Evolutionary conservation across 2,113 vertebrate species (phyloP).

Genomic region (Arvicanthis niloticus): DNA sequence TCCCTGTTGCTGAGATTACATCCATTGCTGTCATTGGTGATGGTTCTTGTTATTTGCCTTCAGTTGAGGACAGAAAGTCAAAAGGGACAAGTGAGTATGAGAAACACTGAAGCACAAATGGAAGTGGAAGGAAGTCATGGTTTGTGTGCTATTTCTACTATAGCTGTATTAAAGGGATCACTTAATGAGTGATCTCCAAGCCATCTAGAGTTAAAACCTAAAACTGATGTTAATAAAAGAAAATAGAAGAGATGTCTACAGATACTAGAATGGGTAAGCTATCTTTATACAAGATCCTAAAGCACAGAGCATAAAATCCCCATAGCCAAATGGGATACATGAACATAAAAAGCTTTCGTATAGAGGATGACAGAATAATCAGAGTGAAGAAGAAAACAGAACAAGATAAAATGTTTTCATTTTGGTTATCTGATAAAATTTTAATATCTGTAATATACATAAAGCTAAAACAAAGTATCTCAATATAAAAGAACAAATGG

Average conservation of each 20-base stretch:
- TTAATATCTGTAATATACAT: background rate
- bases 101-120: accelerated
- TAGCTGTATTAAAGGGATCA: accelerated
- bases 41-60: background rate
- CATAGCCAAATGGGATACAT: background rate
- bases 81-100: background rate
- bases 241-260: background rate
- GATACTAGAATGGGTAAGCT: background rate
- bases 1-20: background rate
- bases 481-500: background rate
- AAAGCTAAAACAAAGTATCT: background rate
- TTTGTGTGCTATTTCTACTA: background rate
- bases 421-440: too few species aligned
- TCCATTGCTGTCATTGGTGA: accelerated
- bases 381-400: background rate
- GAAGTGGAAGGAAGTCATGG: background rate
- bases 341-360: background rate
- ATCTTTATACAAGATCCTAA: background rate
- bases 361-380: background rate
- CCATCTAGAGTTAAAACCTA: too few species aligned
- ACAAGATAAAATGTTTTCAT: background rate
- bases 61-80: accelerated
- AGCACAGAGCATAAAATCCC: background rate
- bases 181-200: background rate
- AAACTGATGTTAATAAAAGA: background rate